These are phyloP conservation scores for Erethizon dorsatum DNA, from an alignment of 2,797 vertebrate species.

Conservation along the genomic window DNA sequence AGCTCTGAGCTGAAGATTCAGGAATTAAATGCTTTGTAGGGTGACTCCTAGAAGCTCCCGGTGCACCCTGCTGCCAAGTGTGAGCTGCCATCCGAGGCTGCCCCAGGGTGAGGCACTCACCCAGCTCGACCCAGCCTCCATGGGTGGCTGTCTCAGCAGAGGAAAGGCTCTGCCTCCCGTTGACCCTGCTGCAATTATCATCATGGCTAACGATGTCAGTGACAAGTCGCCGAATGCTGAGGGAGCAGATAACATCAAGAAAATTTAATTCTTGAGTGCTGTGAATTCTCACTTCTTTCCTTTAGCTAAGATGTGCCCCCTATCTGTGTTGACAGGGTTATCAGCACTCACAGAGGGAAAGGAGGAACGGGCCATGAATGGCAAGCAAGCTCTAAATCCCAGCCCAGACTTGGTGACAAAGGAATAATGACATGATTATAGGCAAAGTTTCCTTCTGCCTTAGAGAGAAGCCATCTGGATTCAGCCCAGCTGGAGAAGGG, in stretches of 20 bases:
- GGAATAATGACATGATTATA: constrained; percentile 73
- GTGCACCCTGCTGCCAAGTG: too few relatives aligned
- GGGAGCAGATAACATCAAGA: constrained; percentile 21
- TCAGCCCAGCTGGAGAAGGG: neutral
- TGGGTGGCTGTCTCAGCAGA: neutral
- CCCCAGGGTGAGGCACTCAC: neutral
- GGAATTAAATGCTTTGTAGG: neutral
- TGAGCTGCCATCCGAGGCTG: neutral
- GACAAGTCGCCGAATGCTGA: constrained; percentile 17
- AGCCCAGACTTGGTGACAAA: constrained; percentile 54
- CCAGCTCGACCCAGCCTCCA: neutral
- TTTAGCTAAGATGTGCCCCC: neutral
- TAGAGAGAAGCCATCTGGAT: constrained; percentile 3
- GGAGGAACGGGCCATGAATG: neutral
- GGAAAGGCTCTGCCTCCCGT: neutral
- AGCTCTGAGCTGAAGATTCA: neutral
- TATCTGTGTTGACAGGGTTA: constrained; percentile 39
- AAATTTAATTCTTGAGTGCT: constrained; percentile 49
- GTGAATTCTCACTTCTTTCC: constrained; percentile 7
- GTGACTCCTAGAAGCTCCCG: neutral
- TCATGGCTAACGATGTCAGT: constrained; percentile 12
- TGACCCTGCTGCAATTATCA: neutral
- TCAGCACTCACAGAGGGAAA: neutral
- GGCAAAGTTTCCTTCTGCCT: constrained; percentile 72
- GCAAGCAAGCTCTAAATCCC: constrained; percentile 69